Evolutionary conservation across 2,113 vertebrate genomes (phyloP), one percentile per base, ranked within the genome.

Genomic region (Syrmaticus mikado): DNA sequence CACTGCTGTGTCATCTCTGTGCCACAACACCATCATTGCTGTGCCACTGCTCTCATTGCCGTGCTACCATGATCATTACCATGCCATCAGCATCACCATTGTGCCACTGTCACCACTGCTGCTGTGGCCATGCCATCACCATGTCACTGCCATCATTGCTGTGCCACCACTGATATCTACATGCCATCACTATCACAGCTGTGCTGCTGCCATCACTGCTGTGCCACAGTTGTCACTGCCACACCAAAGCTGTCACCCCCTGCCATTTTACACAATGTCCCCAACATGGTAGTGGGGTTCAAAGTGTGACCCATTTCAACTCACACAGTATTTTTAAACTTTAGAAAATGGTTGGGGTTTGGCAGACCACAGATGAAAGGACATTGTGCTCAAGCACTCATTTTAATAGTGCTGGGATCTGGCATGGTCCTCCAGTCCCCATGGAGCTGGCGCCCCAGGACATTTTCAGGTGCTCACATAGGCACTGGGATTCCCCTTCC

Each of bases 401-500:
- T 4, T 68, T 41, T 19, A 43, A 43, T 38, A 52, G 28, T 5
- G 18, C 61, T 2, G 21, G 15, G 62, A 45, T 16, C 50, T 5
- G 10, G 6, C 1, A 20, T 4, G 2, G 55, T 25, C 18, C 43
- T 32, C 70, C 16, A 0, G 0, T 45, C 62, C 40, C 40, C 64
- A 46, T 8, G 11, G n/a, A 32, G 17, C n/a, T 43, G 32, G 40
- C 45, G 34, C 10, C 41, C 41, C 57, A 8, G 52, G 40, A 6
- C 30, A 17, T 5, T 2, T 0, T 20, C 12, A 1, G 12, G 2
- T 77, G 30, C 43, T 50, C 62, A 67, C 0, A 36, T 12, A 45
- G 8, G 2, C 28, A 41, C 71, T 74, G 80, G 8, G 6, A 5
- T 75, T 65, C 57, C 8, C 22, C 14, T 24, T 8, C 0, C 6